Evolutionary conservation across 1,140 invertebrate species (phyloP), one percentile per base, ranked within the genome.

Genomic region (Euura saliciscinereae): DNA sequence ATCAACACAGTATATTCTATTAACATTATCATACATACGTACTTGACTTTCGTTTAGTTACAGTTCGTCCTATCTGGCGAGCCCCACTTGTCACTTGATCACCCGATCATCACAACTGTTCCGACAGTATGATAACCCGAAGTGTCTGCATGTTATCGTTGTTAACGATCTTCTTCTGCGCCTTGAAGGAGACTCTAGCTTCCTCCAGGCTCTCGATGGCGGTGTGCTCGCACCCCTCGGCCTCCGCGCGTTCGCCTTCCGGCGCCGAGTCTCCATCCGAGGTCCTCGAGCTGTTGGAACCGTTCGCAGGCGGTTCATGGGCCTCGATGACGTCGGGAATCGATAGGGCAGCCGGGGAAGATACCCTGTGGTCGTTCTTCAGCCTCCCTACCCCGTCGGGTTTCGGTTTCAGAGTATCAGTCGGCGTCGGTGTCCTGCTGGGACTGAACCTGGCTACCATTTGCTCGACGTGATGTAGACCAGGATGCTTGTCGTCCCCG

Each of bases 91-190:
- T n/a, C 51, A 59, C 51, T n/a, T 0, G 8, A 59, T 59, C 51
- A 59, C 13, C 5, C 13, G 11, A 13, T 42, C 43, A 67, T 87
- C 85, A 87, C 81, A 88, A 83, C 76, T 87, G 86, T 77, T 88
- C 86, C 68, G 85, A 87, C 66, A 87, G 75, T 77, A 88, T 88
- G 44, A 88, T 87, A 44, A 88, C 86, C 73, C 84, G 80, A n/a
- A 87, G 80, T 71, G 86, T 85, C 74, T 86, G 86, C 45, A 88
- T 82, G 75, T 83, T 85, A 74, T 87, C 85, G 78, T 83, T 85
- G 78, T 85, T 84, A 43, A 83, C 69, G 8, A 6, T n/a, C 70
- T 83, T 85, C 69, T 85, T 84, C 13, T 71, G 68, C 46, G 76
- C 75, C 72, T 84, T 82, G 73, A 78, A 85, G 11, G 82, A 78